Percentiles rank a stretch among this genome's conserved stretches.
Evolutionary conservation across 23 tunicate genomes (phyloP).

Genomic region (Phallusia fumigata): DNA sequence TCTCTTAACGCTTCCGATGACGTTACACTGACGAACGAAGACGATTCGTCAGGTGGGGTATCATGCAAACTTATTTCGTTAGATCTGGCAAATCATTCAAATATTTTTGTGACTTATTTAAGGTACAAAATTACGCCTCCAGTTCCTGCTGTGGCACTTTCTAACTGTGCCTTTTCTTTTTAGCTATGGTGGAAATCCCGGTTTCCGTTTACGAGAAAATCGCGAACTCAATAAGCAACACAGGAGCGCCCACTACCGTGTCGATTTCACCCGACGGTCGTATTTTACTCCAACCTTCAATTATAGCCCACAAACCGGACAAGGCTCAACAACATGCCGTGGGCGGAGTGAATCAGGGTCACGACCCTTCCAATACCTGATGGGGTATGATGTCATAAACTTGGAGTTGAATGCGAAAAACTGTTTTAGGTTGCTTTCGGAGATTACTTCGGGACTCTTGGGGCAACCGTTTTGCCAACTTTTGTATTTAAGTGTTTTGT

Average conservation of each 20-base stretch:
- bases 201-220: constrained; percentile 80
- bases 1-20: not conserved
- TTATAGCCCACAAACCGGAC: not conserved
- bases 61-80: too few species aligned
- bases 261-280: constrained; percentile 45
- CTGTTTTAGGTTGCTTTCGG: too few species aligned
- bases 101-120: too few species aligned
- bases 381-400: too few species aligned
- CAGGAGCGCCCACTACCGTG: constrained; percentile 22
- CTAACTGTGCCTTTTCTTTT: not conserved
- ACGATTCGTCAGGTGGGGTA: constrained; percentile 7
- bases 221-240: constrained; percentile 50
- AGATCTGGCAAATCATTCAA: too few species aligned
- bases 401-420: too few species aligned
- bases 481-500: too few species aligned
- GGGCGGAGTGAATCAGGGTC: not conserved
- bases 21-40: not conserved
- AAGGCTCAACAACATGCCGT: not conserved
- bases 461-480: too few species aligned
- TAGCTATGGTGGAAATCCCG: constrained; percentile 86
- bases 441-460: too few species aligned
- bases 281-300: constrained; percentile 20
- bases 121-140: too few species aligned
- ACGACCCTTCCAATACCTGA: too few species aligned
- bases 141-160: too few species aligned